Base-by-base conservation (phyloP, 2,113 vertebrate genomes). In the Prionailurus bengalensis region DNA sequence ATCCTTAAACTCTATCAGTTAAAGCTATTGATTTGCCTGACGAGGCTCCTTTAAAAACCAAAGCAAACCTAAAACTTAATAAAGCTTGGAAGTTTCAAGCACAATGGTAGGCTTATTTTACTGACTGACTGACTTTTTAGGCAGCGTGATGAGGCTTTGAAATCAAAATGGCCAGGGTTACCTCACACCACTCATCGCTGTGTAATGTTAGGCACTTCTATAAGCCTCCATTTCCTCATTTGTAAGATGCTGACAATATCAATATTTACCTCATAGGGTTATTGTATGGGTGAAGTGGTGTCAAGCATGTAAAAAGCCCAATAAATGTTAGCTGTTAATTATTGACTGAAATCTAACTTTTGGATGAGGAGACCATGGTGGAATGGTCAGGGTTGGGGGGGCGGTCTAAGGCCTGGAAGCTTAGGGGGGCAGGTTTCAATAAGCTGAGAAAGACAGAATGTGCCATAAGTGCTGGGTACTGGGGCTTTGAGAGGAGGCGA, bases 71-170 rank as follows among this genome's bases (percentile, higher is more conserved):
- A 36, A 42, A 84, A 42, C 16, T 45, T 78, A 86, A 74, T 96
- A 61, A 82, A 86, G 3, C 74, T 84, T 74, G 65, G 3, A 65
- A 70, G n/a, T 66, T 27, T 71, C 1, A 23, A 92, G 21, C 31
- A 61, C 29, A 76, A 19, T 85, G 65, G 58, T 31, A 55, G 36
- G 29, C 17, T 94, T 58, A n/a, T 78, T 94, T 94, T 86, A 42
- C 68, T 31, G 5, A 45, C 36, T 55, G 73, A 36, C 31, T 97
- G 94, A 9, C 78, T 85, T 95, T 95, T 80, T 55, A 89, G 92
- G 25, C 33, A 31, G 10, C 39, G n/a, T 68, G 58, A 76, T 42
- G 45, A 76, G 33, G 9, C 53, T 89, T 80, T 89, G 78, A 70
- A 48, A 31, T 86, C 15, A 76, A 45, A 79, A 70, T 19, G 45